These are phyloP conservation scores for Falcaria lacertinaria DNA, from an alignment of 2,888 invertebrate genomes.

Conservation along the genomic window DNA sequence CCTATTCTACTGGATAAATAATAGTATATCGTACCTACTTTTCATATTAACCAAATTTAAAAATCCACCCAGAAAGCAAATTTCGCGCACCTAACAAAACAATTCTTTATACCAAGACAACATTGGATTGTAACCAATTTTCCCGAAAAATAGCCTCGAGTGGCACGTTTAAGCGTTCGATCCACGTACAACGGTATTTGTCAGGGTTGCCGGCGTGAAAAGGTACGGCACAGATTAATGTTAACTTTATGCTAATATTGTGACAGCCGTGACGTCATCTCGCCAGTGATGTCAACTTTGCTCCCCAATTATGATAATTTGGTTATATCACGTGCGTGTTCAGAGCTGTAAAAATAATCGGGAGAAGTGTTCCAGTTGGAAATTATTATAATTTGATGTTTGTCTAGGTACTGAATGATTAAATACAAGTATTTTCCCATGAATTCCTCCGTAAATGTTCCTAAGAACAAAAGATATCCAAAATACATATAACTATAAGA, in stretches of 20 bases:
- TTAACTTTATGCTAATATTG: slow-evolving; percentile 40
- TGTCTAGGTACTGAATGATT: neutral
- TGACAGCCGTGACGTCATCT: slow-evolving; percentile 15
- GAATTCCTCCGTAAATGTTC: no score
- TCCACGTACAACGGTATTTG: slow-evolving; percentile 1
- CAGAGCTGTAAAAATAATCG: neutral
- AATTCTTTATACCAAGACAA: neutral
- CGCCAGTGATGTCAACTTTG: neutral
- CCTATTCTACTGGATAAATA: no score
- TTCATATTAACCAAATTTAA: no score
- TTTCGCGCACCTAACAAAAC: no score
- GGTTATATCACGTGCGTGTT: neutral
- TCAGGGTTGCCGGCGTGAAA: slow-evolving; percentile 9
- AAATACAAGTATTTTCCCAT: no score
- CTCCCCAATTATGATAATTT: neutral
- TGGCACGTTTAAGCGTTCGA: neutral
- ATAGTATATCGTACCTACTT: no score
- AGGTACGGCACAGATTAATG: slow-evolving; percentile 40
- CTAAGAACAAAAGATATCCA: no score
- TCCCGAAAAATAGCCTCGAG: neutral
- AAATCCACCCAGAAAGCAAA: no score
- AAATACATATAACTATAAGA: no score
- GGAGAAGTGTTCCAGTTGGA: neutral
- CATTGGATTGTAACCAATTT: neutral
- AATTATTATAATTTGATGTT: no score